Conservation (phyloP, 2,113 vertebrate genomes). For the Meriones unguiculatus region DNA sequence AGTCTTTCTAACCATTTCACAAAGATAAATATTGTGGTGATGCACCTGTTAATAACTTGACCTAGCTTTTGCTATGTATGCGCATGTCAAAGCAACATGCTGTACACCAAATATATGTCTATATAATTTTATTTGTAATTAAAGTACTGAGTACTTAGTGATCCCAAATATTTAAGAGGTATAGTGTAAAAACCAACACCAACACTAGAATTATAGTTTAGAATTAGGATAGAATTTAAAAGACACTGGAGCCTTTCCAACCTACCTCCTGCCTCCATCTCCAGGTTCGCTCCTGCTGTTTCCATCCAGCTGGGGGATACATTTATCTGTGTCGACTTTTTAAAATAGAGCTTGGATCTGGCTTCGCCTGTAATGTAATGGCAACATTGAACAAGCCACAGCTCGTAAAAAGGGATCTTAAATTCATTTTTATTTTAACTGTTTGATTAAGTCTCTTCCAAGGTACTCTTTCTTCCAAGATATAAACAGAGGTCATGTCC, state of each 20-base stretch:
- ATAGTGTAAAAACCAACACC: background rate
- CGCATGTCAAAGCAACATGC: background rate
- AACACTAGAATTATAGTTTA: background rate
- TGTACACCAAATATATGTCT: background rate
- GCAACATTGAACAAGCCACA: background rate
- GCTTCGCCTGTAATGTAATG: background rate
- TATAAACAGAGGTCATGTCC: background rate
- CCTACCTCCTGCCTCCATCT: background rate
- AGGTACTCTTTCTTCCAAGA: background rate
- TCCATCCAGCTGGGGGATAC: too few species aligned
- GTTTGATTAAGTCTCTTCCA: background rate
- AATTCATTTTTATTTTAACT: slow-evolving; percentile 5
- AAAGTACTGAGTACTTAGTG: background rate
- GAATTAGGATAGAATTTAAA: background rate
- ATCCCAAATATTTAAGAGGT: background rate
- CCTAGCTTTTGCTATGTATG: background rate
- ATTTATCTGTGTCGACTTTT: background rate
- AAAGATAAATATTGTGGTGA: background rate
- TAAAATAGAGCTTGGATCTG: background rate
- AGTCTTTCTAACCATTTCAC: background rate
- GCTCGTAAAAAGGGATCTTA: background rate
- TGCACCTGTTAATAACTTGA: background rate
- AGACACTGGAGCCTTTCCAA: background rate
- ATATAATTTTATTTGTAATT: background rate
- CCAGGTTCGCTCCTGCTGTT: background rate